Base-by-base conservation (phyloP, 1,140 invertebrate genomes). In the Muscidifurax raptorellus region DNA sequence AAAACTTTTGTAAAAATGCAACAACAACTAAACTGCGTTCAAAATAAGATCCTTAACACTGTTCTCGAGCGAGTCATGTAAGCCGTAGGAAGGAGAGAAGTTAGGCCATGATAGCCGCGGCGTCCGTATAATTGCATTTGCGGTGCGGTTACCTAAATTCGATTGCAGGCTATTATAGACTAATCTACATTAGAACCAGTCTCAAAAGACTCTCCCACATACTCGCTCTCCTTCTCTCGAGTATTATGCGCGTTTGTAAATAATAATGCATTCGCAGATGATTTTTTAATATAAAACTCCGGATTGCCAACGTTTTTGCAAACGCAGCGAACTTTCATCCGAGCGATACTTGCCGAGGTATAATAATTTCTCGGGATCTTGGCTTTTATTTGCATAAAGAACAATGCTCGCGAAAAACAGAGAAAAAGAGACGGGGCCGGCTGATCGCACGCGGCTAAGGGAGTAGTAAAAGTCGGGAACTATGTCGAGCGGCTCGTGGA, bases 71-170 rank as follows among this genome's bases (percentile, higher is more conserved):
- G 10, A 27, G 30, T 71, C 30, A 28, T 15, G 4, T 12, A 6
- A 28, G 7, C 27, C 28, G 28, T 18, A 15, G 44, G 44, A 76
- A 77, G n/a, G 52, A 30, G 47, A 47, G 36, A 77, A 77, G 75
- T 77, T 77, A 77, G 13, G 75, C 0, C 25, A 30, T 7, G 75
- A 64, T 77, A 64, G 47, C 52, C 44, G n/a, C n/a, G 52, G 18
- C 52, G n/a, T 52, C 27, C 75, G 28, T 32, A 13, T 77, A 77
- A 77, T 77, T 59, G 75, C 52, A 32, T 52, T 77, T 59, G 44
- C 52, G 52, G 44, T 59, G 36, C 75, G 64, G 52, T 52, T 77
- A 30, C 32, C 75, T 27, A 77, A 64, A 59, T 77, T 77, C 47
- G 64, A 77, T 77, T 30, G 75, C 47, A 0, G 18, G n/a, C 10